Conservation (phyloP, 2,113 vertebrate genomes). For the Speoplatyrhinus poulsoni region DNA sequence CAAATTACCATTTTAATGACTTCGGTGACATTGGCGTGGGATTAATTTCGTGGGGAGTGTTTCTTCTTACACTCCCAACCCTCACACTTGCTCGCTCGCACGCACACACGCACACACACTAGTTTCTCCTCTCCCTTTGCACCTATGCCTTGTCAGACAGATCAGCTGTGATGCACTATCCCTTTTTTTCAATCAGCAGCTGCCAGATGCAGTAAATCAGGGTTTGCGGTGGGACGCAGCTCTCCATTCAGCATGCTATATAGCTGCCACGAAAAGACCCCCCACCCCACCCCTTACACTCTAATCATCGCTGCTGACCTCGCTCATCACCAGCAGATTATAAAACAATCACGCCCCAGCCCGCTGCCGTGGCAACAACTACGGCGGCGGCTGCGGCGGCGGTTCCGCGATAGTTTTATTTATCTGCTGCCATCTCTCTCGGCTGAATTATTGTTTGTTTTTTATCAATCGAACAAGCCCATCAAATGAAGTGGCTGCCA, state of each 20-base stretch:
- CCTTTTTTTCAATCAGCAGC: slow-evolving; percentile 69
- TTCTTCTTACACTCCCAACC: neutral
- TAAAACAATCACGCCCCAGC: slow-evolving; percentile 60
- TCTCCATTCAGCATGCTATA: slow-evolving; percentile 53
- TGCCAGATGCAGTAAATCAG: slow-evolving; percentile 65
- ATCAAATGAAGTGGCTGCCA: slow-evolving; percentile 26
- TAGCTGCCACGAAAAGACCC: slow-evolving; percentile 32
- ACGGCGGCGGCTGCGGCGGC: neutral
- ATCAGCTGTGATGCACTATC: slow-evolving; percentile 60
- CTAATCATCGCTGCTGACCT: slow-evolving; percentile 69
- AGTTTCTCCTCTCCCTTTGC: slow-evolving; percentile 45
- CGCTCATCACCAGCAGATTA: slow-evolving; percentile 70
- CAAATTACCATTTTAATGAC: slow-evolving; percentile 6
- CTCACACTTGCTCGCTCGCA: slow-evolving; percentile 38
- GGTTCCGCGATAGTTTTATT: slow-evolving; percentile 33
- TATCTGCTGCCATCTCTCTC: slow-evolving; percentile 14
- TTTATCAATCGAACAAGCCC: slow-evolving; percentile 59
- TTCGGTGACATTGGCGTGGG: slow-evolving; percentile 35
- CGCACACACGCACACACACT: slow-evolving; percentile 40
- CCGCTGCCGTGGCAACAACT: neutral
- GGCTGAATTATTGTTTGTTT: slow-evolving; percentile 42
- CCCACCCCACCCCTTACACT: slow-evolving; percentile 38
- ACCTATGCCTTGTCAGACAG: slow-evolving; percentile 58
- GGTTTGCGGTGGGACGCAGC: slow-evolving; percentile 61
- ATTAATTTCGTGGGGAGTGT: no score